Percentiles rank a stretch among this genome's conserved stretches.
phyloP scores from a whole-genome alignment of 2,113 vertebrate genomes.

The Dendrocopos noguchii region DNA sequence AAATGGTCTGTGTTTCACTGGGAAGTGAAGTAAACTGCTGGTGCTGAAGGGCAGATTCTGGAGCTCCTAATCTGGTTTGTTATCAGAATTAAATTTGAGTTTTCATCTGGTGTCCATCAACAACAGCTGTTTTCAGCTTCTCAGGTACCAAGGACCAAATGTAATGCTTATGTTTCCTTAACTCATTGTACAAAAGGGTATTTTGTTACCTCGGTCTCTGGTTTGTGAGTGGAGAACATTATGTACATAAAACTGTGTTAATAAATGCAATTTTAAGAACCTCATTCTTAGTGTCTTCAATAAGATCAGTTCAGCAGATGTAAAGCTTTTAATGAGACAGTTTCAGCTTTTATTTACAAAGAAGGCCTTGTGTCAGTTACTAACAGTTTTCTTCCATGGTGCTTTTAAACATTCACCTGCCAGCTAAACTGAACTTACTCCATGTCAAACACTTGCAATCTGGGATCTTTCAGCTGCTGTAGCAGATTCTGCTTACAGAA shows the following conservation, averaged over 20 bases:
- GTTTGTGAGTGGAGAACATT: conserved; percentile 63
- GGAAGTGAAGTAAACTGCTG: not conserved
- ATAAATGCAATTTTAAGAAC: conserved; percentile 75
- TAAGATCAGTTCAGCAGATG: not conserved
- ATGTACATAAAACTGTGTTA: conserved; percentile 72
- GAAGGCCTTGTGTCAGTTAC: not conserved
- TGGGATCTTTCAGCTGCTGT: not conserved
- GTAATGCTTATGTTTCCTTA: conserved; percentile 65
- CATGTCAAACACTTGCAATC: not conserved
- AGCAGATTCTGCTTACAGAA: not conserved
- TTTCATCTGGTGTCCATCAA: conserved; percentile 47
- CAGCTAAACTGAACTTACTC: not conserved
- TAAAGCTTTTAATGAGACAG: not conserved
- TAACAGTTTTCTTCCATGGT: not conserved
- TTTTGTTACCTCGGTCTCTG: conserved; percentile 72
- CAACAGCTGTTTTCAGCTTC: conserved; percentile 74
- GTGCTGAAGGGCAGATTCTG: not conserved
- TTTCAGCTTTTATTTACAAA: not conserved
- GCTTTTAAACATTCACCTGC: not conserved
- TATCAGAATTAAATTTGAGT: conserved; percentile 44
- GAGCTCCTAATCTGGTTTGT: not conserved
- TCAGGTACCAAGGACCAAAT: conserved; percentile 82
- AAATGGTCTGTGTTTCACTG: not conserved
- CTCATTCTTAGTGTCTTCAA: conserved; percentile 52
- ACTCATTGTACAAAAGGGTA: conserved; percentile 70